A percentile compares a stretch with the other conserved stretches of the same genome.
These are phyloP conservation scores for Poeciliopsis prolifica DNA, from an alignment of 2,113 vertebrate genomes.

Conservation along the genomic window DNA sequence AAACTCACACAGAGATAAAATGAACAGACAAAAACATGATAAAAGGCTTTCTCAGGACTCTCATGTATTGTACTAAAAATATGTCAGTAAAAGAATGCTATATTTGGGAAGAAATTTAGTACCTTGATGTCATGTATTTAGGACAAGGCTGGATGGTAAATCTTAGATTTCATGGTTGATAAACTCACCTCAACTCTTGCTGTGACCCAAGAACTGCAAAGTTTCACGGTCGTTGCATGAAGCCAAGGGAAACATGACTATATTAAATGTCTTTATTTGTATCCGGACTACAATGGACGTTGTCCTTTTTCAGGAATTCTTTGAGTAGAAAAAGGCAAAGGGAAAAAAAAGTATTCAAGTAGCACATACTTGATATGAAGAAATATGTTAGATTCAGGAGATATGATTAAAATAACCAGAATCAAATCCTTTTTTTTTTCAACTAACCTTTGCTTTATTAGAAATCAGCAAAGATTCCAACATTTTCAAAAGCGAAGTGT, in stretches of 20 bases:
- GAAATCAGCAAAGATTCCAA: too few species aligned
- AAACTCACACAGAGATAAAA: conserved; percentile 10
- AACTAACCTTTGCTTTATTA: too few species aligned
- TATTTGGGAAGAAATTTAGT: not conserved
- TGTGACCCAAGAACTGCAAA: not conserved
- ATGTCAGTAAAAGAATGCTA: conserved; percentile 32
- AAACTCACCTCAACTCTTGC: conserved; percentile 50
- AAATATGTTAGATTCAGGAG: too few species aligned
- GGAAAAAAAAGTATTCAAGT: not conserved
- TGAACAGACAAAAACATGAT: conserved; percentile 6
- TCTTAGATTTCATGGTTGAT: conserved; percentile 66
- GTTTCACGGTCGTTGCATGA: conserved; percentile 8
- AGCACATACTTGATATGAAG: not conserved
- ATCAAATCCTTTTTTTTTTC: too few species aligned
- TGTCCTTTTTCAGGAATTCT: not conserved
- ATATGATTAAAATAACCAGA: too few species aligned
- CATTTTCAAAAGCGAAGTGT: too few species aligned
- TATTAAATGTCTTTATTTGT: conserved; percentile 20
- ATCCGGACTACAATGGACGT: conserved; percentile 8
- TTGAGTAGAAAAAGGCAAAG: conserved; percentile 3
- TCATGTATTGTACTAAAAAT: conserved; percentile 49
- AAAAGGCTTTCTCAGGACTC: conserved; percentile 51
- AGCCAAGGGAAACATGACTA: conserved; percentile 26
- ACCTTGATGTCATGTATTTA: conserved; percentile 6
- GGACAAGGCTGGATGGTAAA: conserved; percentile 61